These are phyloP conservation scores for Melieria picta DNA, from an alignment of 2,888 invertebrate genomes.

Conservation along the genomic window DNA sequence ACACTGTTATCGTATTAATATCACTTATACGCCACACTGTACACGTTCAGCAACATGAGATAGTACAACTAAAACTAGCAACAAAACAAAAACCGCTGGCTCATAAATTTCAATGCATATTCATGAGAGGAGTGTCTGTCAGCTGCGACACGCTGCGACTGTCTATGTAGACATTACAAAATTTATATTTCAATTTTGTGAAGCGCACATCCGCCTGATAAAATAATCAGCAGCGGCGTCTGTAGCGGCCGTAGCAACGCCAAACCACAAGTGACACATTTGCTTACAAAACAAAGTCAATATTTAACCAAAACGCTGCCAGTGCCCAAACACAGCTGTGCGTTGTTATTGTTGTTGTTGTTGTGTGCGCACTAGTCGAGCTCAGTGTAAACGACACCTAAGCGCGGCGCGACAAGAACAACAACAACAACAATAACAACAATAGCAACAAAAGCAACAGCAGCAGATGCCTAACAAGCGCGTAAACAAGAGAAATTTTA, in stretches of 20 bases:
- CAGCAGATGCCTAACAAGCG: too few species aligned
- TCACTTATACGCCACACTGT: too few species aligned
- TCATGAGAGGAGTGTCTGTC: too few species aligned
- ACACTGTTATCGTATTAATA: too few species aligned
- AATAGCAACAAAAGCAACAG: neutral
- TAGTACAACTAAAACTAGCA: too few species aligned
- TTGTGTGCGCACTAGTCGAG: neutral
- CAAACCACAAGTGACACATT: constrained; percentile 29
- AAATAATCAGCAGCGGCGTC: constrained; percentile 47
- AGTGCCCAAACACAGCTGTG: neutral
- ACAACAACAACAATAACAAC: neutral
- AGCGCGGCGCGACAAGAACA: neutral
- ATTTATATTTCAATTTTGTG: constrained; percentile 30
- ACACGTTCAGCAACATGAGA: too few species aligned
- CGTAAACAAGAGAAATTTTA: constrained; percentile 9
- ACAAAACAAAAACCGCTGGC: too few species aligned
- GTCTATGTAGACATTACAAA: constrained; percentile 9
- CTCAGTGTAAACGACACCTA: constrained; percentile 12
- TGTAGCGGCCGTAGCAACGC: constrained; percentile 47
- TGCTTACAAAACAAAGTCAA: constrained; percentile 25
- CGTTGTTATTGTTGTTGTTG: too few species aligned
- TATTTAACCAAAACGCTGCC: constrained; percentile 17
- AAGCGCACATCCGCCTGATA: constrained; percentile 55
- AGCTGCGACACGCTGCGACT: neutral
- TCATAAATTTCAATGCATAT: too few species aligned